Percentiles rank a stretch among this genome's conserved stretches.
Evolutionary conservation across 1,140 invertebrate species (phyloP).

Genomic region (Drosophila nebulosa): DNA sequence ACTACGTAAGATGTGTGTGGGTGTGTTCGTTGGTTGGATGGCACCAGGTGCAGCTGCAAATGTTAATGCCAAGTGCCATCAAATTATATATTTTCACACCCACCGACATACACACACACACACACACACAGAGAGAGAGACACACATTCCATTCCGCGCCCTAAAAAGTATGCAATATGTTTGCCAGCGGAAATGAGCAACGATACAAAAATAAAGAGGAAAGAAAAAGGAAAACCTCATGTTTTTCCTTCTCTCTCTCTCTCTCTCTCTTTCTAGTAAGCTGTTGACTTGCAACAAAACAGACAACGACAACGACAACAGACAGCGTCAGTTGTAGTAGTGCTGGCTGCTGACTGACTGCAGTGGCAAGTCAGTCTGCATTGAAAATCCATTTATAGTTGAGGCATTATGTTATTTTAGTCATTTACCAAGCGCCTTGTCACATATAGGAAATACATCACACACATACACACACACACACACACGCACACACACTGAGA

Average conservation of each 20-base stretch:
- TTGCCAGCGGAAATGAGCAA: slow-evolving; percentile 44
- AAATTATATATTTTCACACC: slow-evolving; percentile 53
- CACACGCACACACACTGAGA: background rate
- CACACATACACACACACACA: no score
- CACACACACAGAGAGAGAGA: background rate
- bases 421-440: slow-evolving; percentile 23
- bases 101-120: slow-evolving; percentile 9
- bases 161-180: slow-evolving; percentile 51
- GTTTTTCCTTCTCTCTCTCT: slow-evolving; percentile 12
- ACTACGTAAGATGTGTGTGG: background rate
- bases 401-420: slow-evolving; percentile 40
- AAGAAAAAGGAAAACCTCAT: slow-evolving; percentile 3
- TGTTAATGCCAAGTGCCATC: slow-evolving; percentile 60
- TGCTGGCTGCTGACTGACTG: background rate
- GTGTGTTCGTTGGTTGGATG: slow-evolving; percentile 5
- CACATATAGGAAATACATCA: background rate
- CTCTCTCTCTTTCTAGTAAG: background rate
- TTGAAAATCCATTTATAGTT: slow-evolving; percentile 51
- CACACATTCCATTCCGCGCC: background rate
- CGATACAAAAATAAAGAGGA: slow-evolving; percentile 1
- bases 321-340: slow-evolving; percentile 20
- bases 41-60: slow-evolving; percentile 51
- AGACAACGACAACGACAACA: background rate
- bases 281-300: background rate
- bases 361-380: slow-evolving; percentile 25